Percentiles rank a stretch among this genome's conserved stretches.
phyloP scores from a whole-genome alignment of 2,797 vertebrate species.

The Fringilla coelebs region DNA sequence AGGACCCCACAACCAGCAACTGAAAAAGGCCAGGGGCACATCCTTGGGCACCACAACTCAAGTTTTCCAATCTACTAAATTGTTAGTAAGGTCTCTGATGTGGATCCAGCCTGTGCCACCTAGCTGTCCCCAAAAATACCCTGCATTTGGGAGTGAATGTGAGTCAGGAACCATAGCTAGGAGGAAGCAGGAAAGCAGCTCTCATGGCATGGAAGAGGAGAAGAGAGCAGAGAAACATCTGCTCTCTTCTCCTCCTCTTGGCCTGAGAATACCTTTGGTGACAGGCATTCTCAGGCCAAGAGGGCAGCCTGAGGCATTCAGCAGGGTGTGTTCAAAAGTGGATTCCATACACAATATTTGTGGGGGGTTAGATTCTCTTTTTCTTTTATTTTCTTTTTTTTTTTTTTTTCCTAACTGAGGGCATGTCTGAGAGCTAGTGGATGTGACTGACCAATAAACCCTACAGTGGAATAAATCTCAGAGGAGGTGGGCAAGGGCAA shows the following conservation, averaged over 20 bases:
- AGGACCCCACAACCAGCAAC: background rate
- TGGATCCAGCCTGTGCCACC: background rate
- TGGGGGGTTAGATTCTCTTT: rapidly evolving
- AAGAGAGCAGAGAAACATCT: background rate
- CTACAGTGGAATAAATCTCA: background rate
- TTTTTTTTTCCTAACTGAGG: background rate
- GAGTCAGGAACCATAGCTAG: background rate
- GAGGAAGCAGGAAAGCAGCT: background rate
- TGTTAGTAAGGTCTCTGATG: background rate
- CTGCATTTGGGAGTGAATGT: background rate
- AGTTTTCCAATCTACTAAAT: background rate
- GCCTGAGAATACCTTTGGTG: too few relatives aligned
- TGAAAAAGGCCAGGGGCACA: background rate
- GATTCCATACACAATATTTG: background rate
- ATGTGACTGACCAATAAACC: background rate
- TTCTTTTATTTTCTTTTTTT: rapidly evolving
- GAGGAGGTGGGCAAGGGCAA: background rate
- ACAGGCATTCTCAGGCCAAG: background rate
- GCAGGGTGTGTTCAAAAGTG: background rate
- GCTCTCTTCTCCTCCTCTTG: too few relatives aligned
- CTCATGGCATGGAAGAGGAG: background rate
- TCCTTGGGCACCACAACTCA: background rate
- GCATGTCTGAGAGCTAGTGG: background rate
- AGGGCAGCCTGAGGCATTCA: background rate
- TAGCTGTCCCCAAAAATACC: background rate